Conservation (phyloP, 2,113 vertebrate genomes). For the Pygoscelis antarcticus region DNA sequence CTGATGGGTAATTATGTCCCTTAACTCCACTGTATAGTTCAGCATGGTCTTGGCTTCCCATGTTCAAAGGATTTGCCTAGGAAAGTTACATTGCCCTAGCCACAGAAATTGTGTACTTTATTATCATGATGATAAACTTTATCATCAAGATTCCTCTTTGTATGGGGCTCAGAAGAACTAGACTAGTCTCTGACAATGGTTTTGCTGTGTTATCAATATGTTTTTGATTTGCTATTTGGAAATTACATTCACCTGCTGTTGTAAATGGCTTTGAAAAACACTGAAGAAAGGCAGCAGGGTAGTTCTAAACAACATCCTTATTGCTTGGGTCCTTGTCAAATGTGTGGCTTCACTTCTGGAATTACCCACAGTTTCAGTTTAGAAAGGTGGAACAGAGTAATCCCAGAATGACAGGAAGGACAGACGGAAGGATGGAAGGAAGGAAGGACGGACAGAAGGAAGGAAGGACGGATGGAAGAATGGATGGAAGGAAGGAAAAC, state of each 20-base stretch:
- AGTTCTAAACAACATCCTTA: background rate
- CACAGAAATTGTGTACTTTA: background rate
- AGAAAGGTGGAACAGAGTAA: background rate
- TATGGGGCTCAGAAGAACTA: background rate
- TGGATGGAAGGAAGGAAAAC: background rate
- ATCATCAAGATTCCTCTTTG: background rate
- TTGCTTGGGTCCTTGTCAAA: background rate
- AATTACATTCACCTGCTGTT: background rate
- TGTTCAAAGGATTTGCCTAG: background rate
- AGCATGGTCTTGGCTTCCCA: background rate
- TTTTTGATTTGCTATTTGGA: background rate
- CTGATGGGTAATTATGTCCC: background rate
- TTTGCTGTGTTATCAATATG: background rate
- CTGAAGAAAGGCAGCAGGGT: background rate
- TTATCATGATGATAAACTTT: background rate
- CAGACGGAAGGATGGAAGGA: background rate
- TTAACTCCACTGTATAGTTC: background rate
- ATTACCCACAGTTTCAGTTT: background rate
- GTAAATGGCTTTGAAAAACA: background rate
- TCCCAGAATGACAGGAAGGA: background rate
- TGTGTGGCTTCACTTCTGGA: background rate
- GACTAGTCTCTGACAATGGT: background rate
- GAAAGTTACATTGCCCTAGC: background rate
- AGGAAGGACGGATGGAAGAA: background rate
- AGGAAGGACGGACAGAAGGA: background rate